Conservation (phyloP, 2,888 invertebrate genomes). For the Tryphoninae sp. region DNA sequence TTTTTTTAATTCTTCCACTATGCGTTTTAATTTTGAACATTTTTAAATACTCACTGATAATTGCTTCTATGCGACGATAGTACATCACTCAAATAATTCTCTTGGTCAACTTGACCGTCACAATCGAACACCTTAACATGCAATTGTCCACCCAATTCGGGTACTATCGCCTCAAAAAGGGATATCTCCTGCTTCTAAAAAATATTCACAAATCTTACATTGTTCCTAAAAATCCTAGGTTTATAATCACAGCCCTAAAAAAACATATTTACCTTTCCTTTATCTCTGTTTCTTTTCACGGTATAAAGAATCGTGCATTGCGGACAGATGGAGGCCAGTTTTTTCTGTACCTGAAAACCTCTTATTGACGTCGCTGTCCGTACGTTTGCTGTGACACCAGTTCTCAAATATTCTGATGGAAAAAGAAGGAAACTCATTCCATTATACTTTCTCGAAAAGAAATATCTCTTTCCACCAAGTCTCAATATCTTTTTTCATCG, state of each 20-base stretch:
- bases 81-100: conserved; percentile 73
- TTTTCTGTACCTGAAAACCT: conserved; percentile 68
- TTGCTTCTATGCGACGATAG: conserved; percentile 77
- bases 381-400: conserved; percentile 76
- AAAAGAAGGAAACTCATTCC: neutral
- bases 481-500: neutral
- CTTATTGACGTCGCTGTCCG: conserved; percentile 76
- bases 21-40: neutral
- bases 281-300: conserved; percentile 70
- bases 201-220: neutral
- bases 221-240: conserved; percentile 2
- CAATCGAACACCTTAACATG: conserved; percentile 76
- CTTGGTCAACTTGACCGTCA: conserved; percentile 71
- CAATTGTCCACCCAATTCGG: conserved; percentile 76
- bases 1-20: neutral
- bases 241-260: too few species aligned
- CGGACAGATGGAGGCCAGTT: conserved; percentile 71
- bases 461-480: conserved; percentile 4
- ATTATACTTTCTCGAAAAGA: neutral
- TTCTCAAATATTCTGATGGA: conserved; percentile 72
- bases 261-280: conserved; percentile 67
- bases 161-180: conserved; percentile 71
- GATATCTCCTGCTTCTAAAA: conserved; percentile 67
- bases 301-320: conserved; percentile 71
- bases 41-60: conserved; percentile 72